Conservation (phyloP, 2,113 vertebrate species). For the Leiothrix lutea region DNA sequence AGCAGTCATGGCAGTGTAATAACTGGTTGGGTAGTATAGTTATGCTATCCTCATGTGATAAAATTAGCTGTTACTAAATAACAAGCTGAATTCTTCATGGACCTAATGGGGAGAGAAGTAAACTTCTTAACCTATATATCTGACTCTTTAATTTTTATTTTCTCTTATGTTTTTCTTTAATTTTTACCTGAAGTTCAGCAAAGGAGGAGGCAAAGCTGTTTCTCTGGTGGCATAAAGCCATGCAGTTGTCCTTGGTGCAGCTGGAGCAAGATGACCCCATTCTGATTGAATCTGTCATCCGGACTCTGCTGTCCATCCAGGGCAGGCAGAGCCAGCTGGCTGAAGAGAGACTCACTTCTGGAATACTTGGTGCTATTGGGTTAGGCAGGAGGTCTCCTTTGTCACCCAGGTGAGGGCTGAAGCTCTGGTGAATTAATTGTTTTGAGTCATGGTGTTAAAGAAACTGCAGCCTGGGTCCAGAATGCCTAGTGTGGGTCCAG, state of each 20-base stretch:
- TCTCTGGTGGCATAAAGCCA: slow-evolving; percentile 94
- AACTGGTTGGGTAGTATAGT: background rate
- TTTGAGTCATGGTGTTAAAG: background rate
- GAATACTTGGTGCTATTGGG: slow-evolving; percentile 90
- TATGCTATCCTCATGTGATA: background rate
- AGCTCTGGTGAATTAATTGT: background rate
- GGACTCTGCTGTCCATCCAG: slow-evolving; percentile 80
- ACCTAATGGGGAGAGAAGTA: background rate
- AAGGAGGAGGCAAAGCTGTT: slow-evolving; percentile 94
- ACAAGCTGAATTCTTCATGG: background rate
- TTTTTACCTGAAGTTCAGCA: slow-evolving; percentile 71
- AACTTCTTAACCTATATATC: background rate
- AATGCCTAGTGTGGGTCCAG: background rate
- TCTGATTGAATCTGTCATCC: slow-evolving; percentile 68
- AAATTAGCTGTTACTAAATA: background rate
- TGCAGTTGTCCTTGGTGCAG: slow-evolving; percentile 86
- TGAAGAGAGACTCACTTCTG: slow-evolving; percentile 89
- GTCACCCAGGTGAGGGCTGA: slow-evolving; percentile 83
- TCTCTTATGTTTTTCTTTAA: background rate
- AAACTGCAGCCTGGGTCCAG: background rate
- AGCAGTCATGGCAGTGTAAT: background rate
- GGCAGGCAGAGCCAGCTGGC: slow-evolving; percentile 82
- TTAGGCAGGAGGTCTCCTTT: slow-evolving; percentile 91
- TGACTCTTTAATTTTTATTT: background rate
- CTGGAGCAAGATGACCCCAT: slow-evolving; percentile 77